Evolutionary conservation across 2,113 vertebrate species (phyloP), one percentile per base, ranked within the genome.

Genomic region (Brachirus orientalis): DNA sequence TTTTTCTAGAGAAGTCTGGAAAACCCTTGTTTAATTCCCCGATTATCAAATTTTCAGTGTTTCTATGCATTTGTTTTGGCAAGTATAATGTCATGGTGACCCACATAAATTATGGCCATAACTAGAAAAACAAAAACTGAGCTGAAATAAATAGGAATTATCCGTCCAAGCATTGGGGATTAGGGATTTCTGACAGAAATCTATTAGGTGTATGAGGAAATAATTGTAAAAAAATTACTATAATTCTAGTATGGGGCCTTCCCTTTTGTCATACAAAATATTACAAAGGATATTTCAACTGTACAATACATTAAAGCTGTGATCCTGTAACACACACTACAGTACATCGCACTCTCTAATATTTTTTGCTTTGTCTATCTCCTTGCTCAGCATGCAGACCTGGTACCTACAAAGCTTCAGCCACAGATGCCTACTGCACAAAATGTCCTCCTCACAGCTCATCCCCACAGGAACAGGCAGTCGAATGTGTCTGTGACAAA

Each of bases 371-470:
- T 19, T 69, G 10, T 69, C 19, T 76, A 3, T 75, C 38, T 80
- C 45, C 61, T 55, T 44, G 0, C 58, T 81, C 83, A 95, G 94
- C 94, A 0, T 95, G 94, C 82, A 86, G 92, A 69, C 90, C 92
- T 2, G 93, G 94, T 20, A 93, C 91, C 69, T 95, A 94, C 89
- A 95, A 94, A 85, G 93, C 94, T 45, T 92, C 90, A 2, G 88
- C 92, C 66, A 90, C 90, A 6, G 94, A 95, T 38, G 88, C 91
- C 59, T 93, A 91, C 90, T 95, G 94, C 84, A 90, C 86, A 74
- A 94, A 94, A 79, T 95, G 94, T 66, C 94, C 94, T 28, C 91
- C 91, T 5, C 92, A 94, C 86, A 95, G 94, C 85, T 92, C 87
- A 50, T 93, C 94, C 10, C 85, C 89, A n/a, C 91, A 90, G 79